Percentiles rank a stretch among this genome's conserved stretches.
Conservation (phyloP, 2,888 invertebrate genomes). For the Horisme vitalbata region DNA sequence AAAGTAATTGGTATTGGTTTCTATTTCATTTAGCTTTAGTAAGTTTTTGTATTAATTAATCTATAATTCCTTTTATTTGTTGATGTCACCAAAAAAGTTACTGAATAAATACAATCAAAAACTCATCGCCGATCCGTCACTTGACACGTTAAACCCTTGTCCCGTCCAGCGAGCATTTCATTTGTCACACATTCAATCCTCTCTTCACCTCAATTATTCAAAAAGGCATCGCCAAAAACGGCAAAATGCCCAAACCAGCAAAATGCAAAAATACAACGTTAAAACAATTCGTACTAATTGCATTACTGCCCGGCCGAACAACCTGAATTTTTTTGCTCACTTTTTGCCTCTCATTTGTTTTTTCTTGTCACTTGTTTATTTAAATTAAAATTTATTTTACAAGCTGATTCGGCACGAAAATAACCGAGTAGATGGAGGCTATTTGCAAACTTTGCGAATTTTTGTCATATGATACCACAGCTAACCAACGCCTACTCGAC, state of each 20-base stretch:
- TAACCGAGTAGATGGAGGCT: not conserved
- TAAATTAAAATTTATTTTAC: conserved; percentile 21
- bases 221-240: not conserved
- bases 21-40: too few species aligned
- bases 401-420: conserved; percentile 11
- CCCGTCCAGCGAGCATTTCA: conserved; percentile 4
- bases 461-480: conserved; percentile 1
- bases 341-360: conserved; percentile 26
- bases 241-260: conserved; percentile 9
- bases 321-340: conserved; percentile 30
- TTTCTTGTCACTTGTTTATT: conserved; percentile 30
- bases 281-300: conserved; percentile 32
- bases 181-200: conserved; percentile 10
- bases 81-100: too few species aligned
- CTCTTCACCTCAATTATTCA: conserved; percentile 15
- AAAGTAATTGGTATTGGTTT: too few species aligned
- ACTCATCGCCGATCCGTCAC: not conserved
- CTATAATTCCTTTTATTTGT: too few species aligned
- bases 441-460: not conserved
- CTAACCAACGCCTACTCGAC: too few species aligned
- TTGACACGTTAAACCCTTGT: not conserved
- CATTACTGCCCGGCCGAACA: conserved; percentile 25
- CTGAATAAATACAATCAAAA: too few species aligned
- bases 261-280: conserved; percentile 27
- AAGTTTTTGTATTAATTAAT: too few species aligned